Evolutionary conservation across 2,888 invertebrate species (phyloP), one percentile per base, ranked within the genome.

Genomic region (Galeruca laticollis): DNA sequence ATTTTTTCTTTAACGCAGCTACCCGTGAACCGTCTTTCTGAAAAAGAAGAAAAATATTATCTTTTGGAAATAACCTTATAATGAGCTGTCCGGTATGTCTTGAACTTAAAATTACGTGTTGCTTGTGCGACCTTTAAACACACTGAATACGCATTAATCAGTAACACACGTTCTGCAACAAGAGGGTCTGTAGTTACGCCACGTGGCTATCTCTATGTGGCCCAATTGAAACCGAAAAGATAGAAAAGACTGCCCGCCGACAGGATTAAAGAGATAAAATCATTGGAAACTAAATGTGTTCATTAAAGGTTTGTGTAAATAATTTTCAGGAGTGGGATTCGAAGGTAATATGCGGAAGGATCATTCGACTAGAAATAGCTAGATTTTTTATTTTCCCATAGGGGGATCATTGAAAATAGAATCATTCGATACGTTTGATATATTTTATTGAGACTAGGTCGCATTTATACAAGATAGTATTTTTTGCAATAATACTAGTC

Each of bases 191-290:
- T 43, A 26, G 61, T 47, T 52, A 52, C 47, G 43, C 66, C 70
- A 70, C 70, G 70, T 62, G 70, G 61, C 70, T 18, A 47, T 33
- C 51, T 66, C 65, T 40, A 59, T 51, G 49, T 56, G 64, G 43
- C 21, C 31, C 56, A 15, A 18, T 37, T 31, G 18, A 33, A 33
- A 31, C n/a, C 20, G 33, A 49, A 69, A 54, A 54, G 35, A 57
- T 35, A 15, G 49, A 37, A 52, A 18, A 35, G 52, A 52, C 40
- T 37, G 40, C 43, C 43, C 60, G 60, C 26, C 15, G 65, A 33
- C 60, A 52, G 54, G 69, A 72, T 72, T 72, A 72, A 20, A 49
- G 59, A 72, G 72, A 72, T 72, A 72, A 61, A 69, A 72, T 70
- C 65, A 47, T 20, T 15, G 57, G 37, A 59, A 63, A 57, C 56